Base-by-base conservation (phyloP, 2,797 vertebrate species). In the Syngnathus acus region DNA sequence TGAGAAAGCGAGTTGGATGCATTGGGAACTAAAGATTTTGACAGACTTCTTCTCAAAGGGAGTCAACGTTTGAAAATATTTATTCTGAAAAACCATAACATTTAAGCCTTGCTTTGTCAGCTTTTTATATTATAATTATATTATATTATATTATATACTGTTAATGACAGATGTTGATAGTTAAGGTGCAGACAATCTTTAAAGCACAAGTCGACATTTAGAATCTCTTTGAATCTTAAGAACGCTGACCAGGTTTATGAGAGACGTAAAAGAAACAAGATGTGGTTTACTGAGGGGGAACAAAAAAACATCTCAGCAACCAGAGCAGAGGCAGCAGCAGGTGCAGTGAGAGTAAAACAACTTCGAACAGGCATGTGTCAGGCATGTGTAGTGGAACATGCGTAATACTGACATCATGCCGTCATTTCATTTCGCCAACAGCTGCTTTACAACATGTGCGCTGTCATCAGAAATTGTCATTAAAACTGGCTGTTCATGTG, bases 171-270 rank as follows among this genome's bases (percentile, higher is more conserved):
- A 48, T 48, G 5, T 48, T 48, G 45, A 51, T 51, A 21, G 21
- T 4, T 51, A 21, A 51, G n/a, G 50, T 21, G 48, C 19, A 51
- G 48, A 21, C 48, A 9, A 9, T 21, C 48, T 1, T 51, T 51
- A n/a, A 21, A n/a, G 19, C 6, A 8, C 19, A 51, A 51, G 17
- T 51, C 9, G 19, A 51, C 3, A 51, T 51, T 51, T 51, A 21
- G 19, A 51, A 86, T 86, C 89, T 89, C 88, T 90, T 72, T 48
- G 64, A 67, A 64, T 64, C 70, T 67, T 71, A 70, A 77, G 72
- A 68, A 67, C 14, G n/a, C n/a, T 73, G 80, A 81, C 72, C 78
- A 77, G 78, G 47, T 84, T 85, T 82, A 77, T 84, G 79, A 77
- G 76, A 78, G 75, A 73, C 74, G 68, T 68, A 70, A 78, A 78